Percentiles rank a stretch among this genome's conserved stretches.
These are phyloP conservation scores for human (Homo sapiens) DNA, from an alignment of 2,113 vertebrate genomes.

Conservation along the genomic window DNA sequence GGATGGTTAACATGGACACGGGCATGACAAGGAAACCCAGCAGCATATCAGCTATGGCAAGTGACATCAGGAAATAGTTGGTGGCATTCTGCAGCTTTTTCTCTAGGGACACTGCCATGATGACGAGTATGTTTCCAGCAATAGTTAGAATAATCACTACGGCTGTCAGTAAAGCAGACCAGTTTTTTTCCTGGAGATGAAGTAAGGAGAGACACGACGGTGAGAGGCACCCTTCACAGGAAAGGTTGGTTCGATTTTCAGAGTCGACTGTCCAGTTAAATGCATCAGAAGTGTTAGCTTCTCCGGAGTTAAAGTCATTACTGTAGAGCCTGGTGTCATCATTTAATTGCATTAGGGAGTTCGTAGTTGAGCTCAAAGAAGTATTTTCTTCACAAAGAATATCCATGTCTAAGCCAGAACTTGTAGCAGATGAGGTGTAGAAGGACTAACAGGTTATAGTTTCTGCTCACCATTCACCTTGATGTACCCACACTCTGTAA, in stretches of 20 bases:
- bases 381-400: constrained; percentile 82
- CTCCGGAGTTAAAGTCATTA: constrained; percentile 75
- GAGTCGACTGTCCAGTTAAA: constrained; percentile 84
- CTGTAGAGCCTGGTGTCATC: constrained; percentile 77
- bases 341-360: constrained; percentile 81
- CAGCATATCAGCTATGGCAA: constrained; percentile 97
- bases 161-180: constrained; percentile 92
- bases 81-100: constrained; percentile 98
- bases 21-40: constrained; percentile 98
- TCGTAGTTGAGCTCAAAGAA: constrained; percentile 80
- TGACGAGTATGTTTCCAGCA: constrained; percentile 96
- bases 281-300: constrained; percentile 82
- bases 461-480: constrained; percentile 75
- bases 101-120: constrained; percentile 96
- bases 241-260: constrained; percentile 84
- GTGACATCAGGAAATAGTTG: constrained; percentile 99
- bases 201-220: constrained; percentile 78
- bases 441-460: constrained; percentile 62
- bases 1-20: constrained; percentile 95
- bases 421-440: constrained; percentile 56
- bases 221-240: constrained; percentile 79
- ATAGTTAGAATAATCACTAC: constrained; percentile 93
- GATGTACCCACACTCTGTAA: constrained; percentile 54
- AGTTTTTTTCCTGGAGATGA: constrained; percentile 89
- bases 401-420: constrained; percentile 84